phyloP scores from a whole-genome alignment of 2,797 vertebrate species.

The Merluccius polli region DNA sequence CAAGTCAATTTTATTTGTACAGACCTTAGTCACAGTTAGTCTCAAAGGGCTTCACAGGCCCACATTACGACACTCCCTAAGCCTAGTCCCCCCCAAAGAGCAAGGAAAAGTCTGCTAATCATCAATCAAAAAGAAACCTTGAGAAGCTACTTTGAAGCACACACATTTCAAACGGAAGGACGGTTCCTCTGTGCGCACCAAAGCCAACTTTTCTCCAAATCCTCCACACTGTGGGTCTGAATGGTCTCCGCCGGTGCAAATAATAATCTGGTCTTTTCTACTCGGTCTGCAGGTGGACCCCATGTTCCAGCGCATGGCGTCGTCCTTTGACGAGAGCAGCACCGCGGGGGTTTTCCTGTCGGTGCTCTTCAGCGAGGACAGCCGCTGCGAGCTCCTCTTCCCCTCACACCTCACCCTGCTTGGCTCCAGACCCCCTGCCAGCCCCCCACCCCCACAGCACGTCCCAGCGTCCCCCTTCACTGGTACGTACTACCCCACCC shows the following conservation, averaged over 20 bases:
- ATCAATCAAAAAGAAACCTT: not conserved
- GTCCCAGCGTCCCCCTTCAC: slow-evolving; percentile 70
- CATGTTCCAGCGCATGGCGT: slow-evolving; percentile 85
- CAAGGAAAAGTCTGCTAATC: not conserved
- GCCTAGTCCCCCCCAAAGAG: too few relatives aligned
- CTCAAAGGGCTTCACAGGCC: not conserved
- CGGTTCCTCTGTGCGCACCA: not conserved
- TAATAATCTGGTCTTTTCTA: not conserved
- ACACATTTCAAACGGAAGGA: too few relatives aligned
- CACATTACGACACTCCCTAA: not conserved
- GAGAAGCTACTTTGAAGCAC: not conserved
- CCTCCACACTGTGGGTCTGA: not conserved
- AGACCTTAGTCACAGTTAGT: not conserved
- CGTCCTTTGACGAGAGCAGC: slow-evolving; percentile 89
- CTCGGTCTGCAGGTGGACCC: slow-evolving; percentile 79
- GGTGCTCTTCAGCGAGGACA: slow-evolving; percentile 76
- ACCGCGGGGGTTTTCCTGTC: slow-evolving; percentile 85
- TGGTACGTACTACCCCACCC: slow-evolving; percentile 57
- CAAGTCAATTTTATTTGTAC: not conserved
- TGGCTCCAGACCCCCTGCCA: slow-evolving; percentile 59
- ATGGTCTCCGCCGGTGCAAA: too few relatives aligned
- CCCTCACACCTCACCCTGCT: slow-evolving; percentile 76
- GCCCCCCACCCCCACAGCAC: slow-evolving; percentile 57
- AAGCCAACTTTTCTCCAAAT: too few relatives aligned
- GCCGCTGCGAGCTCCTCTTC: slow-evolving; percentile 80